phyloP scores from a whole-genome alignment of 2,888 invertebrate genomes.

The Bellardia bayeri region DNA sequence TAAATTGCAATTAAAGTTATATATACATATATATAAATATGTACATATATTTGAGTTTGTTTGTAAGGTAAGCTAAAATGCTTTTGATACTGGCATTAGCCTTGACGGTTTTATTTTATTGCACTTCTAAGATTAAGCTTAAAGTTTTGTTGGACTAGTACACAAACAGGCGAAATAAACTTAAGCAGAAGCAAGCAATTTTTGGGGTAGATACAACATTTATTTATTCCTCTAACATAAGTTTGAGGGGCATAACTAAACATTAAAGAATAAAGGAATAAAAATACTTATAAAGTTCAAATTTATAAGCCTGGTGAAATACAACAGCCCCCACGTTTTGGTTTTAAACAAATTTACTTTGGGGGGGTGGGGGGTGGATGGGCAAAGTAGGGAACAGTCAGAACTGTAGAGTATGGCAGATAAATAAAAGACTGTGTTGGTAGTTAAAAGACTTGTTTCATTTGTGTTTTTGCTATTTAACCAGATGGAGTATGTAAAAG shows the following conservation, averaged over 20 bases:
- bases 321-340: constrained; percentile 4
- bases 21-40: not conserved
- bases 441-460: constrained; percentile 59
- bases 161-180: not conserved
- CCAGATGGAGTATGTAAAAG: constrained; percentile 56
- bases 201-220: not conserved
- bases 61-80: constrained; percentile 16
- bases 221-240: not conserved
- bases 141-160: constrained; percentile 47
- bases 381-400: not conserved
- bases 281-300: constrained; percentile 45
- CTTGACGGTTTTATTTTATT: constrained; percentile 69
- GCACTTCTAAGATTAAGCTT: constrained; percentile 62
- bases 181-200: constrained; percentile 19
- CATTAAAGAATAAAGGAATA: constrained; percentile 30
- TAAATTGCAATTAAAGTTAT: constrained; percentile 60
- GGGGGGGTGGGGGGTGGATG: not conserved
- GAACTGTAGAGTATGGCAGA: constrained; percentile 22
- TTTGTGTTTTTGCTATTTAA: constrained; percentile 32
- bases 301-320: constrained; percentile 62
- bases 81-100: constrained; percentile 46
- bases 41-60: not conserved
- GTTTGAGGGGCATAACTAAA: not conserved
- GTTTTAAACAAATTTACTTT: not conserved
- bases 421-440: constrained; percentile 54